Base-by-base conservation (phyloP, 1,140 invertebrate genomes). In the Cherax destructor region DNA sequence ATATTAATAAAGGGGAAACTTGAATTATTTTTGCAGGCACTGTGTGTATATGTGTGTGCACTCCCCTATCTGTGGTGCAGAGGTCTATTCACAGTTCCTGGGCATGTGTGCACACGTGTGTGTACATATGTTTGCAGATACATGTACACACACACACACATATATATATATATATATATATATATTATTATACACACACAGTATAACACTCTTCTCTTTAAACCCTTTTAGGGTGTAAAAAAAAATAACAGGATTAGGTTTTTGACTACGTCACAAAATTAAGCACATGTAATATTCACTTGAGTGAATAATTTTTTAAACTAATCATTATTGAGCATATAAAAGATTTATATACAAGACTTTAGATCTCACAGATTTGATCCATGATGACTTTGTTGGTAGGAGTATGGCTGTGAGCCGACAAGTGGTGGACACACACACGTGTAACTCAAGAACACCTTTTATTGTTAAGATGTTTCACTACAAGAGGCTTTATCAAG, bases 241-340 rank as follows among this genome's bases (percentile, higher is more conserved):
- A 9, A 9, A 74, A 16, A 86, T 5, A 50, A 72, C 72, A 86
- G 61, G 69, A 86, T 47, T 49, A 49, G 18, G 49, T 69, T 86
- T 76, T 50, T 76, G 72, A 86, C 83, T 86, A 85, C 47, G 83
- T 86, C 83, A 86, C 56, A n/a, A 74, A 49, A 24, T 49, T 56
- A 65, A 65, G 18, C 61, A 65, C 16, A 59, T 59, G 47, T 16
- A 47, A 47, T 76, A 86, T 72, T 86, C 83, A 86, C 83, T 76
- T 76, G 61, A 18, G 83, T 76, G 83, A 86, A 76, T 49, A 88
- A 79, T 47, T 41, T 52, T 56, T 79, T 56, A 88, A 78, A 77
- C 56, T 65, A 79, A 80, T n/a, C 59, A 79, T 88, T 79, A 61
- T 88, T 88, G 86, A 88, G 86, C 86, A 88, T 65, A 88, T 86